Conservation (phyloP, 1,140 invertebrate species). For the Triops cancriformis region DNA sequence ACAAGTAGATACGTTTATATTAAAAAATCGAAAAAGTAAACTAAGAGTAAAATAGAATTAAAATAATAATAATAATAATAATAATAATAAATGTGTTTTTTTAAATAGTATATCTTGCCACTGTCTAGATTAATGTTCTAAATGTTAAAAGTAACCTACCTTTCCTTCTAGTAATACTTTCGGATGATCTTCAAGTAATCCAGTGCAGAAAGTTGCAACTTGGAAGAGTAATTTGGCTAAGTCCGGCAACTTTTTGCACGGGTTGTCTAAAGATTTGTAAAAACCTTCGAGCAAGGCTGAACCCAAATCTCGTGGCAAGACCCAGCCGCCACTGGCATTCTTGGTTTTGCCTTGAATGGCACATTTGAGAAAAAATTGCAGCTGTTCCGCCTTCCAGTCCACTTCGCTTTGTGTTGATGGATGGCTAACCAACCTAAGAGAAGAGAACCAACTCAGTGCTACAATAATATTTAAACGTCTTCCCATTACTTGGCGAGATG, state of each 20-base stretch:
- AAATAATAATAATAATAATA: no score
- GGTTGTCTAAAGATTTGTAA: conserved; percentile 29
- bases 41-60: no score
- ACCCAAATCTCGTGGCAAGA: conserved; percentile 45
- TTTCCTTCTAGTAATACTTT: neutral
- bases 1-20: no score
- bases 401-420: conserved; percentile 48
- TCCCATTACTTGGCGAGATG: conserved; percentile 45
- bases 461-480: neutral
- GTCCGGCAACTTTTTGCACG: conserved; percentile 27
- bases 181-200: neutral
- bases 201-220: neutral
- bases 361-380: conserved; percentile 53
- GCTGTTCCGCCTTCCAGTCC: conserved; percentile 54
- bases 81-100: no score
- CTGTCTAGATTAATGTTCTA: neutral
- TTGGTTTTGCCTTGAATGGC: conserved; percentile 51
- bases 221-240: conserved; percentile 23
- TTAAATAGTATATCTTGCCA: neutral
- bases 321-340: conserved; percentile 45
- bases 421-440: conserved; percentile 50
- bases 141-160: neutral
- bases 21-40: no score
- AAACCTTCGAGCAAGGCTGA: conserved; percentile 28
- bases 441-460: conserved; percentile 16